Evolutionary conservation across 2,888 invertebrate species (phyloP).

Genomic region (Mimachlamys varia): DNA sequence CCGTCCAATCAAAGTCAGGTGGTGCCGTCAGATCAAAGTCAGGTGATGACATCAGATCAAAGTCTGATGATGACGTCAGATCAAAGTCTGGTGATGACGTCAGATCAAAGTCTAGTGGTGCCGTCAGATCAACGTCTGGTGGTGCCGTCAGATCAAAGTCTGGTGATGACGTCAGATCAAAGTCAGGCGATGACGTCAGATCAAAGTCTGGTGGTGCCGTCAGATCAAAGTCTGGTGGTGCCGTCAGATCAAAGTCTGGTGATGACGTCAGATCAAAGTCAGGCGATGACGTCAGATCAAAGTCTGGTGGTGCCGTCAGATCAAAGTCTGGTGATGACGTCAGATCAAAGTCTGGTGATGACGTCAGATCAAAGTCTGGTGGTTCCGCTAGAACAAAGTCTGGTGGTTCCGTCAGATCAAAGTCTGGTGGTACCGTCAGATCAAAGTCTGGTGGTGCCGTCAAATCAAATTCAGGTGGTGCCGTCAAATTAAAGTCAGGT

Average conservation of each 20-base stretch:
- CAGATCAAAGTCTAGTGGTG: neutral
- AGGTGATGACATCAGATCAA: too few species aligned
- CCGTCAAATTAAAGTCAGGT: neutral
- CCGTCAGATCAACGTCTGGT: neutral
- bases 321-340: too few species aligned
- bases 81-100: neutral
- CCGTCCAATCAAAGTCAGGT: neutral
- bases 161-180: neutral
- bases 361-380: neutral
- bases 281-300: too few species aligned
- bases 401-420: neutral
- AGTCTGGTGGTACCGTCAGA: neutral
- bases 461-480: too few species aligned
- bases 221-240: neutral
- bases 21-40: too few species aligned
- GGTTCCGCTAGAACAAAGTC: neutral
- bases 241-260: neutral
- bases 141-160: neutral
- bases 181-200: too few species aligned
- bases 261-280: too few species aligned
- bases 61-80: neutral
- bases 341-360: neutral
- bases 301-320: neutral
- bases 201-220: neutral
- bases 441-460: neutral